A percentile compares a stretch with the other conserved stretches of the same genome.
phyloP scores from a whole-genome alignment of 2,888 invertebrate genomes.

The Coelopa pilipes region DNA sequence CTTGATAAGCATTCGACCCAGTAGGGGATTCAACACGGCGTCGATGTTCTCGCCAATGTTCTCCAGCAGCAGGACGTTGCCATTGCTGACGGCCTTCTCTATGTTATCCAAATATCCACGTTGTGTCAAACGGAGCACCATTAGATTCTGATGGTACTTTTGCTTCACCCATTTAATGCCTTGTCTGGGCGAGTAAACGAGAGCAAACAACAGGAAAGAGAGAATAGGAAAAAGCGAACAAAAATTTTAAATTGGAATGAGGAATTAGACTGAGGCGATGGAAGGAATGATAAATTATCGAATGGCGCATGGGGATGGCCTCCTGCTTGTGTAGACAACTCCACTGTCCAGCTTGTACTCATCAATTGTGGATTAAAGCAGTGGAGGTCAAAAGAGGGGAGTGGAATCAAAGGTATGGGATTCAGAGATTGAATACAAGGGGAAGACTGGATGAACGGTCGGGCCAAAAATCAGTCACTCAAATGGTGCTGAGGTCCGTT shows the following conservation, averaged over 20 bases:
- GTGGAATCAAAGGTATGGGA: not conserved
- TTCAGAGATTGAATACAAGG: not conserved
- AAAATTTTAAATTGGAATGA: no score
- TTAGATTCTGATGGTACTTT: slow-evolving; percentile 79
- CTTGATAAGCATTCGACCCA: slow-evolving; percentile 88
- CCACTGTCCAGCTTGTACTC: slow-evolving; percentile 4
- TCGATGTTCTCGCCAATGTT: slow-evolving; percentile 91
- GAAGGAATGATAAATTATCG: slow-evolving; percentile 4
- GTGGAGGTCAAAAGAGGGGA: not conserved
- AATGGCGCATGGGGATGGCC: not conserved
- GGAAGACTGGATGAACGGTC: not conserved
- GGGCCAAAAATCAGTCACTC: no score
- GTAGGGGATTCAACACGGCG: slow-evolving; percentile 88
- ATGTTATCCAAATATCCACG: slow-evolving; percentile 86
- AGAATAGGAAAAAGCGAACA: no score
- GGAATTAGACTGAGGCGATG: not conserved
- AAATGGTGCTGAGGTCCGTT: no score
- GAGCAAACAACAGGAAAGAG: not conserved
- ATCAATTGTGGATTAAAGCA: slow-evolving; percentile 19
- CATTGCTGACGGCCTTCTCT: slow-evolving; percentile 79
- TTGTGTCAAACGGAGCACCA: slow-evolving; percentile 81
- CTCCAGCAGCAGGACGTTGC: slow-evolving; percentile 83
- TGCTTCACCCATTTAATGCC: slow-evolving; percentile 95
- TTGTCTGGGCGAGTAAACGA: slow-evolving; percentile 73
- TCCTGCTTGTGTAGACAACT: not conserved